These are phyloP conservation scores for Stegophylla sp. DNA, from an alignment of 2,888 invertebrate genomes.

Conservation along the genomic window DNA sequence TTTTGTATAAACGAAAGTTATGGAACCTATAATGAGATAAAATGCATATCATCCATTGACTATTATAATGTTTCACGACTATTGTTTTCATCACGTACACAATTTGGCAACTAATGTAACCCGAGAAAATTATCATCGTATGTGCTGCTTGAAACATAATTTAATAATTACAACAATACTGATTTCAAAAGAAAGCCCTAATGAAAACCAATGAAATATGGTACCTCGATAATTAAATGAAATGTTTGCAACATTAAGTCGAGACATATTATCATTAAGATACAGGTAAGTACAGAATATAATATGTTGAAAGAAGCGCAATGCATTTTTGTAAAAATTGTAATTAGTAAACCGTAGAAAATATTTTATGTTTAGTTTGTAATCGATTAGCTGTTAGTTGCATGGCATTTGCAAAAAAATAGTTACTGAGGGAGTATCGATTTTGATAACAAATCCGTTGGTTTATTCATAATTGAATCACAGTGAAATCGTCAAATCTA, in stretches of 20 bases:
- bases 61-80: neutral
- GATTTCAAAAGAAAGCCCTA: neutral
- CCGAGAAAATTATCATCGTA: neutral
- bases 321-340: neutral
- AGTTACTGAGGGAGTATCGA: neutral
- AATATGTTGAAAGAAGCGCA: neutral
- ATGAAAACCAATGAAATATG: constrained; percentile 17
- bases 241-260: neutral
- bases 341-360: neutral
- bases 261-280: neutral
- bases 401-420: neutral
- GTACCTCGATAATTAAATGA: neutral
- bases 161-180: neutral
- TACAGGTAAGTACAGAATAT: neutral
- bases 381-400: neutral
- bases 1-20: neutral
- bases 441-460: neutral
- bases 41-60: neutral
- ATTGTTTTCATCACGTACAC: neutral
- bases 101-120: neutral
- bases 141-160: neutral
- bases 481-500: neutral
- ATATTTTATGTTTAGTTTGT: neutral
- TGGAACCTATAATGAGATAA: neutral
- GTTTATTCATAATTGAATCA: neutral